Evolutionary conservation across 2,797 vertebrate genomes (phyloP).

Genomic region (Erethizon dorsatum): DNA sequence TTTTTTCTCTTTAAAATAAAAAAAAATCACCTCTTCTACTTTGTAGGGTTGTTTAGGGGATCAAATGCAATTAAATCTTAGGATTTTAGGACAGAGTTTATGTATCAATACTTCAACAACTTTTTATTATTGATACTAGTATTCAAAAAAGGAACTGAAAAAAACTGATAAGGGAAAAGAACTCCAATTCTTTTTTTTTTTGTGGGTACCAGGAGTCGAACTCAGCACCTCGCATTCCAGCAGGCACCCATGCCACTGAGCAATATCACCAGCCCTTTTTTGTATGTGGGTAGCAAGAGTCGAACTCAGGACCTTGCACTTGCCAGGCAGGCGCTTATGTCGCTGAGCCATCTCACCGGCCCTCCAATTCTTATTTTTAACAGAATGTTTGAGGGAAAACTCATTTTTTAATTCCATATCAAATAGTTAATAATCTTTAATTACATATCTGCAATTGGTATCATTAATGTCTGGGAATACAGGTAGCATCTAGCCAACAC

Average conservation of each 20-base stretch:
- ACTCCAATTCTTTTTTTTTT: constrained; percentile 12
- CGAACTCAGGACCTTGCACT: no score
- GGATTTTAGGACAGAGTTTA: not conserved
- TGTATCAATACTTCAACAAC: not conserved
- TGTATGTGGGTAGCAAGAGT: no score
- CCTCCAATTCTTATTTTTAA: constrained; percentile 27
- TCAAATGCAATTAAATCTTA: not conserved
- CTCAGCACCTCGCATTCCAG: no score
- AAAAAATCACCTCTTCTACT: not conserved
- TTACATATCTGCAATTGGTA: not conserved
- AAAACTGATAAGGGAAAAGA: not conserved
- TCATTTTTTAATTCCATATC: not conserved
- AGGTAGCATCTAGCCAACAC: not conserved
- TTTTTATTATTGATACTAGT: not conserved
- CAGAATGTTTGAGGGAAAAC: not conserved
- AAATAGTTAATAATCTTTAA: constrained; percentile 34
- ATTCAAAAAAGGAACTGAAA: not conserved
- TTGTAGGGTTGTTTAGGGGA: not conserved
- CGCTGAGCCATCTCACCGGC: no score
- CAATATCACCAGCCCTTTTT: no score
- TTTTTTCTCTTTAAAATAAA: not conserved
- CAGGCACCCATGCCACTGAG: no score
- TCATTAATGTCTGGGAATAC: not conserved
- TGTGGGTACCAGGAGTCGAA: no score
- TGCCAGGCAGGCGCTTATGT: no score